Conservation (phyloP, 2,888 invertebrate species). For the Ennomos erosarius region DNA sequence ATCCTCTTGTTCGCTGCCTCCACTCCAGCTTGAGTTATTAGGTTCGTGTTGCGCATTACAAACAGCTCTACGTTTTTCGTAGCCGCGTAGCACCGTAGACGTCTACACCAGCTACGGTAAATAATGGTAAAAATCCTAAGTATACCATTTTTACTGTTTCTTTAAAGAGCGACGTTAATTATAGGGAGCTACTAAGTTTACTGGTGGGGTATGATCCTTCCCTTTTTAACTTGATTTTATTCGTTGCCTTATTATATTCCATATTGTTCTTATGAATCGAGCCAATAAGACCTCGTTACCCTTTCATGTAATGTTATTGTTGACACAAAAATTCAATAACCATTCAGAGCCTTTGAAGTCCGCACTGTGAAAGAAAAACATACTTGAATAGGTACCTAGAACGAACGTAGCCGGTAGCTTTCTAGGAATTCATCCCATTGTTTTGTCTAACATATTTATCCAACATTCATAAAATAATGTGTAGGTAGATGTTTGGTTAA, state of each 20-base stretch:
- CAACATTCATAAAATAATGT: too few species aligned
- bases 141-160: conserved; percentile 26
- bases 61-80: conserved; percentile 55
- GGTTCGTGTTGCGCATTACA: conserved; percentile 67
- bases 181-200: conserved; percentile 3
- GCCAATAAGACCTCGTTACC: conserved; percentile 12
- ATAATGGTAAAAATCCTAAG: conserved; percentile 34
- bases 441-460: too few species aligned
- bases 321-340: conserved; percentile 32
- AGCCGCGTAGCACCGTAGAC: conserved; percentile 53
- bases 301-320: conserved; percentile 34
- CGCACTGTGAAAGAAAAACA: background rate
- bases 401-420: background rate
- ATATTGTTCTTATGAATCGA: conserved; percentile 12
- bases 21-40: conserved; percentile 67
- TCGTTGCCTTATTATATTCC: conserved; percentile 16
- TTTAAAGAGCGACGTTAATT: conserved; percentile 24
- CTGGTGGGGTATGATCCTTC: too few species aligned
- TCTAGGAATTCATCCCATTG: too few species aligned
- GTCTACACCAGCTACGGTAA: conserved; percentile 44
- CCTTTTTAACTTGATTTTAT: conserved; percentile 13
- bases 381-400: too few species aligned
- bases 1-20: conserved; percentile 56
- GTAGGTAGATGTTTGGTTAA: conserved; percentile 9
- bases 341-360: conserved; percentile 28